A percentile compares a stretch with the other conserved stretches of the same genome.
Conservation (phyloP, 2,113 vertebrate genomes). For the Perca fluviatilis region DNA sequence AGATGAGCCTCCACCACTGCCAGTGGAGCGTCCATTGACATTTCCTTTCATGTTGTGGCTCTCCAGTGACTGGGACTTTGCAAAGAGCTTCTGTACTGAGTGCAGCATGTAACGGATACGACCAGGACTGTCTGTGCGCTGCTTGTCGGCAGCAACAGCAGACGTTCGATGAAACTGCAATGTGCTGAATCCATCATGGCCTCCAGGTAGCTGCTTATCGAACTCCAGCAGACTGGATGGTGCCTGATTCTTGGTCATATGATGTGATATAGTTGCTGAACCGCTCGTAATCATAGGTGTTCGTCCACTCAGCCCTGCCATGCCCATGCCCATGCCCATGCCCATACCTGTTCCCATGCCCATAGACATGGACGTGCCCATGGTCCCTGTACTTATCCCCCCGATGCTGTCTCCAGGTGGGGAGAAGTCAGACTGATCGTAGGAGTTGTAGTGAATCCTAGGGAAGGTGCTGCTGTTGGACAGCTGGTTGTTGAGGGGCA, state of each 20-base stretch:
- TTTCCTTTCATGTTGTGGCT: constrained; percentile 89
- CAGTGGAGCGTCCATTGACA: constrained; percentile 88
- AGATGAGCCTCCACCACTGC: constrained; percentile 75
- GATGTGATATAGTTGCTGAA: constrained; percentile 87
- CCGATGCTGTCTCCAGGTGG: constrained; percentile 85
- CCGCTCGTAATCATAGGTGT: constrained; percentile 88
- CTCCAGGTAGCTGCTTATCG: constrained; percentile 95
- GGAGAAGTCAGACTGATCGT: constrained; percentile 93
- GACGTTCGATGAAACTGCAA: constrained; percentile 94
- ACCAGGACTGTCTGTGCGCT: constrained; percentile 95
- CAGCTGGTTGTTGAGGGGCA: constrained; percentile 95
- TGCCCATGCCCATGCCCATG: constrained; percentile 74
- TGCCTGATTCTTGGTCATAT: constrained; percentile 87
- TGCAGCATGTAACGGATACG: constrained; percentile 97
- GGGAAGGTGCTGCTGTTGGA: constrained; percentile 98
- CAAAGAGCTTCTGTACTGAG: constrained; percentile 95
- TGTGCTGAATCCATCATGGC: constrained; percentile 96
- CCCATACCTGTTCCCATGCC: constrained; percentile 77
- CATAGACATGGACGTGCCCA: constrained; percentile 85
- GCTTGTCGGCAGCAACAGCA: constrained; percentile 85
- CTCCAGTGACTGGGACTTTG: constrained; percentile 92
- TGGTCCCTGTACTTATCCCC: constrained; percentile 84
- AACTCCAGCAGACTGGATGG: constrained; percentile 95
- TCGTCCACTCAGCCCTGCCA: constrained; percentile 71
- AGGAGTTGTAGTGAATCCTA: constrained; percentile 97